These are phyloP conservation scores for Pterostichus niger DNA, from an alignment of 2,888 invertebrate genomes.

Conservation along the genomic window DNA sequence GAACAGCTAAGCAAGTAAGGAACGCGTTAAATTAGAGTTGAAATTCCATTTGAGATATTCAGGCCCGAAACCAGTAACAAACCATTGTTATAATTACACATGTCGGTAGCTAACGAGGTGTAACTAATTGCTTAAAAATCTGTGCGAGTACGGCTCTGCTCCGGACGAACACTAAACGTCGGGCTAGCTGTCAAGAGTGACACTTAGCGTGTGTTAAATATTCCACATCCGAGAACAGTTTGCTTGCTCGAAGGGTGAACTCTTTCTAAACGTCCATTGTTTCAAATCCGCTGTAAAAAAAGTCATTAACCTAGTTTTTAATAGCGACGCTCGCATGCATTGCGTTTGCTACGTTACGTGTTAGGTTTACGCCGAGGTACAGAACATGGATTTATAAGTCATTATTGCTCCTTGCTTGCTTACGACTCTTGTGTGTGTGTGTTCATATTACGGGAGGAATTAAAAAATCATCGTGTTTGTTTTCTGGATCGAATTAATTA, in stretches of 20 bases:
- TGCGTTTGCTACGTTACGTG: conserved; percentile 38
- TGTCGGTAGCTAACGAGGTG: conserved; percentile 49
- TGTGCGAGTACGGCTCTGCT: conserved; percentile 2
- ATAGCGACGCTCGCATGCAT: conserved; percentile 47
- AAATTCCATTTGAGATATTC: conserved; percentile 28
- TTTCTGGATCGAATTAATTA: conserved; percentile 6
- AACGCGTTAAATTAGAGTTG: conserved; percentile 25
- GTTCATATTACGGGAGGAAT: conserved; percentile 24
- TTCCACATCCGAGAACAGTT: conserved; percentile 50
- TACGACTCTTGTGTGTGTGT: not conserved
- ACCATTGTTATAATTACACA: conserved; percentile 35
- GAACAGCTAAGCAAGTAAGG: no score
- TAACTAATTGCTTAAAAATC: conserved; percentile 54
- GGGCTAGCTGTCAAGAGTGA: conserved; percentile 38
- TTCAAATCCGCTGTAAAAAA: conserved; percentile 43
- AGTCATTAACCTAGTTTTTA: conserved; percentile 59
- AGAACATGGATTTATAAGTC: conserved; percentile 35
- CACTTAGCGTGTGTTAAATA: conserved; percentile 55
- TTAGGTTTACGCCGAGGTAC: conserved; percentile 26
- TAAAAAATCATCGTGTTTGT: conserved; percentile 38
- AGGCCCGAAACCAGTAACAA: conserved; percentile 6
- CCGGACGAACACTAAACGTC: conserved; percentile 24
- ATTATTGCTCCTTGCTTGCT: conserved; percentile 44
- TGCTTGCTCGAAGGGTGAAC: conserved; percentile 49
- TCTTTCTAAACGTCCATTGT: conserved; percentile 56